Evolutionary conservation across 2,113 vertebrate species (phyloP).

Genomic region (Hydrochoerus hydrochaeris): DNA sequence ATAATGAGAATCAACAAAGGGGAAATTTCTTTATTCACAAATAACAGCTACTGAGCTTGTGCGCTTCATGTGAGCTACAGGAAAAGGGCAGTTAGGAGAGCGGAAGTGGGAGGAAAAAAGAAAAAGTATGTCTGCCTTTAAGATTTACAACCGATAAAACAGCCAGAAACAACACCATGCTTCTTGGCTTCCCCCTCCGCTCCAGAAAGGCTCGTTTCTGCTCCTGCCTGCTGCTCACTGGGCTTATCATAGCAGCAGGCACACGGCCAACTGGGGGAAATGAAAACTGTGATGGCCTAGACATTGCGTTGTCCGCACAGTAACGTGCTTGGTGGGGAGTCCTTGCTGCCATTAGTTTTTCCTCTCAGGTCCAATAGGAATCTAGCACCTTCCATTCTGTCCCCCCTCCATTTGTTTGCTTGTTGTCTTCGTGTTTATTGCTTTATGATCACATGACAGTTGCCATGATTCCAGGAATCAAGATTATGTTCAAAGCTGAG

Average conservation of each 20-base stretch:
- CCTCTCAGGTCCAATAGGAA: not conserved
- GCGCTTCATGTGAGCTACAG: not conserved
- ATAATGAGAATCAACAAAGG: not conserved
- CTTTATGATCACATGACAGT: not conserved
- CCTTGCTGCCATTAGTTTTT: not conserved
- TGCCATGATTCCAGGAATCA: constrained; percentile 8
- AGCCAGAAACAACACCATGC: not conserved
- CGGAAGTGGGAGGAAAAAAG: not conserved
- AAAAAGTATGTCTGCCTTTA: not conserved
- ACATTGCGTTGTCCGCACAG: not conserved
- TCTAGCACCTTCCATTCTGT: not conserved
- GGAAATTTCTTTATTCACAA: constrained; percentile 6
- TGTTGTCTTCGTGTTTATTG: not conserved
- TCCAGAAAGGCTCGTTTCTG: not conserved
- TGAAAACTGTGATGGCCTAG: not conserved
- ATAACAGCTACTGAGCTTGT: not conserved
- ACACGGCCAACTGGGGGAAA: not conserved
- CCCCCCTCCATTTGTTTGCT: not conserved
- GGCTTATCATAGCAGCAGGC: not conserved
- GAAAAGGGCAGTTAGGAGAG: not conserved
- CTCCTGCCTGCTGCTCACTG: not conserved
- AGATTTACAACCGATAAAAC: not conserved
- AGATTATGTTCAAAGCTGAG: not conserved
- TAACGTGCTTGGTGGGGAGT: not conserved
- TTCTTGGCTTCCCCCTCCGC: not conserved